Percentiles rank a stretch among this genome's conserved stretches.
These are phyloP conservation scores for Aphelenchoides bicaudatus DNA, from an alignment of 2,888 invertebrate genomes.

Conservation along the genomic window DNA sequence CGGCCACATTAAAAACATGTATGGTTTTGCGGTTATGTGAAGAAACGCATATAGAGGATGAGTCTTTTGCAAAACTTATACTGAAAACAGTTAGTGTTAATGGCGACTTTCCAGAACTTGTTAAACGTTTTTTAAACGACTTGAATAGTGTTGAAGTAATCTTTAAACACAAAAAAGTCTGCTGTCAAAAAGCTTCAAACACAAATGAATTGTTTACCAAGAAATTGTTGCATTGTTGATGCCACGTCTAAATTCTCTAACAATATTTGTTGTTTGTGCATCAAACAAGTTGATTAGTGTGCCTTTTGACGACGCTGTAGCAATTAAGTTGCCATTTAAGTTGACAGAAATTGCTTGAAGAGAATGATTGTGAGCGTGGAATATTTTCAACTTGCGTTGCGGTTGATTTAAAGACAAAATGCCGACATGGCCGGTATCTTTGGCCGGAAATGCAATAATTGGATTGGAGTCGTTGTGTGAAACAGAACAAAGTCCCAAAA, in stretches of 20 bases:
- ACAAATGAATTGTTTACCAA: background rate
- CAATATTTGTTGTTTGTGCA: background rate
- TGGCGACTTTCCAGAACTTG: background rate
- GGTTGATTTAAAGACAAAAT: background rate
- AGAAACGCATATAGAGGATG: conserved; percentile 1
- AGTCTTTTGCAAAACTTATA: conserved; percentile 15
- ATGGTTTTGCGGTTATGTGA: conserved; percentile 6
- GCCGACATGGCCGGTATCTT: background rate
- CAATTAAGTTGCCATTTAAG: conserved; percentile 11
- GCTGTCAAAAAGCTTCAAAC: background rate
- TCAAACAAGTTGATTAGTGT: conserved; percentile 10
- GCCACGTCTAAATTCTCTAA: conserved; percentile 15
- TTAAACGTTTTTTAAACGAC: background rate
- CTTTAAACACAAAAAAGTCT: background rate
- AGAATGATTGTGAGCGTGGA: conserved; percentile 14
- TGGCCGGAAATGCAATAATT: conserved; percentile 4
- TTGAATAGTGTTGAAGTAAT: background rate
- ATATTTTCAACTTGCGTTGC: background rate
- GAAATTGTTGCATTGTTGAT: conserved; percentile 8
- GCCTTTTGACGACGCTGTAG: conserved; percentile 16
- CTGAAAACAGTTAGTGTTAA: background rate
- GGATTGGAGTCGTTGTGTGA: background rate
- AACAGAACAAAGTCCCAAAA: conserved; percentile 1
- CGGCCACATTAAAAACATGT: background rate
- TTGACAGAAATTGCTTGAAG: background rate